These are phyloP conservation scores for Aelia acuminata DNA, from an alignment of 2,888 invertebrate genomes.

Conservation along the genomic window DNA sequence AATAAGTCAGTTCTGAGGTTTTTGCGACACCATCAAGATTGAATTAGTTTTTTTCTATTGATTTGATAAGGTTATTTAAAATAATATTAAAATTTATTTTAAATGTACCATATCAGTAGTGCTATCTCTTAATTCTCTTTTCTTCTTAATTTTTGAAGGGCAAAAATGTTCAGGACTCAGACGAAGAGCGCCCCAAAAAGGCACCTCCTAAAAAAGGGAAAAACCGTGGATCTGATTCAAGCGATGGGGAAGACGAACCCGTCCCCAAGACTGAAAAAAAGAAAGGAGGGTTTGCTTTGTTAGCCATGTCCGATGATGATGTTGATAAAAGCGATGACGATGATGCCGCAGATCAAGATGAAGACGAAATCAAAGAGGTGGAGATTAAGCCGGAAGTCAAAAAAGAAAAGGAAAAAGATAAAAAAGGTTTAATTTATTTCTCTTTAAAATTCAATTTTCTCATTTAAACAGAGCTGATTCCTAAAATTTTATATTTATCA, in stretches of 20 bases:
- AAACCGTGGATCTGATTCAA: conserved; percentile 67
- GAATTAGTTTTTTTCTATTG: no score
- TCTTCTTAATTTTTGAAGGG: conserved; percentile 62
- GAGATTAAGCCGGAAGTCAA: conserved; percentile 70
- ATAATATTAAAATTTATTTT: no score
- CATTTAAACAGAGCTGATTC: no score
- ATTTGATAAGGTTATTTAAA: no score
- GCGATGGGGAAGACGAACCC: conserved; percentile 68
- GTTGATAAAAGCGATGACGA: conserved; percentile 61
- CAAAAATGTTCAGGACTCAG: conserved; percentile 50
- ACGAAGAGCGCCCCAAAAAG: conserved; percentile 51
- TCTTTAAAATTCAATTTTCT: no score
- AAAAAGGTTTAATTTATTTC: conserved; percentile 53
- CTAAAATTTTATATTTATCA: not conserved
- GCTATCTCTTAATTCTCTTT: not conserved
- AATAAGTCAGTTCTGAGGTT: no score
- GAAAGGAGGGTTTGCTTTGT: conserved; percentile 66
- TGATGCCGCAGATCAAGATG: conserved; percentile 64
- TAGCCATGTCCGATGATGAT: conserved; percentile 66
- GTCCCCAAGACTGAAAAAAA: conserved; percentile 69
- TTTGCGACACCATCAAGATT: no score
- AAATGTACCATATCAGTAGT: no score
- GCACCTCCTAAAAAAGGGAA: conserved; percentile 50
- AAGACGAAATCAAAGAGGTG: conserved; percentile 69
- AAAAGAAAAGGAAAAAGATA: conserved; percentile 70